Evolutionary conservation across 2,797 vertebrate genomes (phyloP).

Genomic region (Artibeus lituratus): DNA sequence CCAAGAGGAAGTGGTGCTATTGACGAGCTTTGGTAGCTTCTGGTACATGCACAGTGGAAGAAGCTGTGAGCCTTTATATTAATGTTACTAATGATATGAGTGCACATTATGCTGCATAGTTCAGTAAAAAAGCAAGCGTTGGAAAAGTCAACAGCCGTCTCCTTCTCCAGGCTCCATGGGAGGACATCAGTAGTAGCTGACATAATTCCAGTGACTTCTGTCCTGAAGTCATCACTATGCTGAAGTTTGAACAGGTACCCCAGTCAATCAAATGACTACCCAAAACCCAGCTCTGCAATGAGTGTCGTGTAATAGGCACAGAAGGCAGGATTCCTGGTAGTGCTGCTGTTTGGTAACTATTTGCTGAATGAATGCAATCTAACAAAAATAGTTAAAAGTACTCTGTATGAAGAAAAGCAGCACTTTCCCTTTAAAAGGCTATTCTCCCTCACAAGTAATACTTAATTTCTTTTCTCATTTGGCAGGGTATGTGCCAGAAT

Average conservation of each 20-base stretch:
- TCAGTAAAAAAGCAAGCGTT: background rate
- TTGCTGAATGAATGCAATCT: background rate
- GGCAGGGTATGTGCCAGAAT: background rate
- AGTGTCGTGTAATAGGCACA: background rate
- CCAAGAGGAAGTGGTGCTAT: background rate
- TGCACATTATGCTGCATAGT: rapidly evolving
- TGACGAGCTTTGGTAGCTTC: background rate
- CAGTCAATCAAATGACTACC: background rate
- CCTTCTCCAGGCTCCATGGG: background rate
- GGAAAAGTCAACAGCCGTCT: background rate
- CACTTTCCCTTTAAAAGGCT: background rate
- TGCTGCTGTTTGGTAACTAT: background rate
- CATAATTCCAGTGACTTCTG: background rate
- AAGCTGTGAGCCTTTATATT: background rate
- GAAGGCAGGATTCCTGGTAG: background rate
- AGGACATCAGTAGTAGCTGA: background rate
- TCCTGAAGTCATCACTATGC: background rate
- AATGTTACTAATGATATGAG: background rate
- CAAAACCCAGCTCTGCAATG: background rate
- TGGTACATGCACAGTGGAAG: background rate
- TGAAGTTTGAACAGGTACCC: background rate
- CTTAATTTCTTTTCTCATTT: background rate
- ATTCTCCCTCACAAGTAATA: background rate
- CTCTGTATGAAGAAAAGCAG: background rate
- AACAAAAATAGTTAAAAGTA: background rate